Percentiles rank a stretch among this genome's conserved stretches.
phyloP scores from a whole-genome alignment of 1,140 invertebrate genomes.

The Atta colombica region DNA sequence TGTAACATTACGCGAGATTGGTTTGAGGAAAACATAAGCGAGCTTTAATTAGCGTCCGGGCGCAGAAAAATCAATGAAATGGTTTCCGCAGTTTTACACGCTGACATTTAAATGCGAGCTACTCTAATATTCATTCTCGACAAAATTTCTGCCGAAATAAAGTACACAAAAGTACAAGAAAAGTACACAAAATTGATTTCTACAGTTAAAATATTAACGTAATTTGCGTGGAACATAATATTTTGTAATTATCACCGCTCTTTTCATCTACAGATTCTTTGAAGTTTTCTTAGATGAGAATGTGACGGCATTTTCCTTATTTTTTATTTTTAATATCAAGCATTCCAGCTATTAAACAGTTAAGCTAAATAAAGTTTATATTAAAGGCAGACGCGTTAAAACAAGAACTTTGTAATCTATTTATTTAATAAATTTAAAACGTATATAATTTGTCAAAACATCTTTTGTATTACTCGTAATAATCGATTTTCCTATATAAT shows the following conservation, averaged over 20 bases:
- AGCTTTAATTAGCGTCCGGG: constrained; percentile 37
- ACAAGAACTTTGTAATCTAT: neutral
- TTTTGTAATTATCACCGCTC: neutral
- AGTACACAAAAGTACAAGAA: neutral
- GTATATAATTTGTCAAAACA: neutral
- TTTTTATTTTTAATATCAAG: neutral
- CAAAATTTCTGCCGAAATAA: constrained; percentile 12
- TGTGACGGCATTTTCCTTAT: neutral
- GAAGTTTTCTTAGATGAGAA: neutral
- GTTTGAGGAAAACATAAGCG: constrained; percentile 32
- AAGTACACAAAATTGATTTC: neutral
- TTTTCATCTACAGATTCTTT: neutral
- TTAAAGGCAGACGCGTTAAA: neutral
- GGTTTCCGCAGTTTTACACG: neutral
- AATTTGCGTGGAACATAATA: neutral
- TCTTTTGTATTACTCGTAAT: neutral
- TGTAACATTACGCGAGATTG: constrained; percentile 26
- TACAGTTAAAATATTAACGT: constrained; percentile 25
- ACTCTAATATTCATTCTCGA: constrained; percentile 25
- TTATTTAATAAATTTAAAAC: constrained; percentile 2
- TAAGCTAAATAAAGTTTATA: neutral
- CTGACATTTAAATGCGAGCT: neutral
- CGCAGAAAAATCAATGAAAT: constrained; percentile 22
- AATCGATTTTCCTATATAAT: neutral
- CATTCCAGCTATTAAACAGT: neutral